Conservation (phyloP, 1,140 invertebrate species). For the Drosophila athabasca region DNA sequence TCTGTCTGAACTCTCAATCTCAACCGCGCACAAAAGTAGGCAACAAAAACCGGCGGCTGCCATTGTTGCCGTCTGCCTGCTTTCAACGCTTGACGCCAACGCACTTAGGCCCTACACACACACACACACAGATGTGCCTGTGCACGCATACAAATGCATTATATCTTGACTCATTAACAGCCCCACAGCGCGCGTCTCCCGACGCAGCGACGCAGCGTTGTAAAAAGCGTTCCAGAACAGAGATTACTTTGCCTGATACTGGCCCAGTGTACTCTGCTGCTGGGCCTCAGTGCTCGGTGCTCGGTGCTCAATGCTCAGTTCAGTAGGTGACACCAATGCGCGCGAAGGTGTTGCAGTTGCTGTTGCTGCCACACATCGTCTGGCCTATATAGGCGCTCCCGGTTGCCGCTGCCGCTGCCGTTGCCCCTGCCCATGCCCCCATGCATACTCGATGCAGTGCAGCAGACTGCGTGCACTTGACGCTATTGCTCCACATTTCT, state of each 20-base stretch:
- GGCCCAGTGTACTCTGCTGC: constrained; percentile 8
- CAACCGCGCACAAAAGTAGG: constrained; percentile 64
- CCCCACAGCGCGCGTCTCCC: constrained; percentile 20
- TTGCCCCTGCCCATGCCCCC: constrained; percentile 14
- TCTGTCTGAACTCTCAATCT: constrained; percentile 22
- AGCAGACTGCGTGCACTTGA: constrained; percentile 73
- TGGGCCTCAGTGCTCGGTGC: constrained; percentile 3
- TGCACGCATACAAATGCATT: constrained; percentile 17
- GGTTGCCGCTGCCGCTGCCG: constrained; percentile 8
- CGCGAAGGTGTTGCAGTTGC: constrained; percentile 30
- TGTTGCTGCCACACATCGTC: constrained; percentile 42
- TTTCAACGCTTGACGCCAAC: constrained; percentile 60
- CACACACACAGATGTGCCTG: background rate
- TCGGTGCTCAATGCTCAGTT: constrained; percentile 36
- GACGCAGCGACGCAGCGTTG: constrained; percentile 17
- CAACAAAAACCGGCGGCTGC: constrained; percentile 51
- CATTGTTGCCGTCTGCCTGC: constrained; percentile 52
- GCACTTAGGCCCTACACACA: constrained; percentile 59
- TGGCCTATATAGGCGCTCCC: constrained; percentile 57
- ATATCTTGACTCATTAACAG: constrained; percentile 74
- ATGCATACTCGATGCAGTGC: constrained; percentile 47
- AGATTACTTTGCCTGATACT: constrained; percentile 70
- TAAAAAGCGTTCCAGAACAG: constrained; percentile 50
- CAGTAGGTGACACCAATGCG: constrained; percentile 75
- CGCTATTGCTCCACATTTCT: constrained; percentile 76